Conservation (phyloP, 2,797 vertebrate species). For the Myripristis murdjan region DNA sequence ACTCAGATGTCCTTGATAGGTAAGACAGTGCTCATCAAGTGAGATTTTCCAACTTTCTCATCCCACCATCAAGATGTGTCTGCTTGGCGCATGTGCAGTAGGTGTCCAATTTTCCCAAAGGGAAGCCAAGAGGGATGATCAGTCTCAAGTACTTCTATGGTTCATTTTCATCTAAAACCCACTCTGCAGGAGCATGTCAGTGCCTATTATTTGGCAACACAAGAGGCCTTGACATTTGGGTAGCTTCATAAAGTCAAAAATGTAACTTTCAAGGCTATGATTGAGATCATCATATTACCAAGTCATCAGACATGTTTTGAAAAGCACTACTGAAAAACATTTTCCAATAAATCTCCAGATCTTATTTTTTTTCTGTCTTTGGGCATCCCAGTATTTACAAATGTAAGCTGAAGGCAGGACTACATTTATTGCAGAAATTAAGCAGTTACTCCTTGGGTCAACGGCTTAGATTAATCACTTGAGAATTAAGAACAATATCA, state of each 20-base stretch:
- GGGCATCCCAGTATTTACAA: neutral
- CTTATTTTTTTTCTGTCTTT: neutral
- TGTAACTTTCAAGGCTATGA: neutral
- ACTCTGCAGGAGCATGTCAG: slow-evolving; percentile 28
- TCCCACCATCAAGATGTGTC: slow-evolving; percentile 28
- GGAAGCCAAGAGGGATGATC: slow-evolving; percentile 43
- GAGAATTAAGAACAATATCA: neutral
- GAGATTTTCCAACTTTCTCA: slow-evolving; percentile 29
- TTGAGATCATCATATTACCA: neutral
- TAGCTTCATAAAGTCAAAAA: neutral
- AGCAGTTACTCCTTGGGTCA: neutral
- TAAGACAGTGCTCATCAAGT: neutral
- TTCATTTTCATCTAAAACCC: slow-evolving; percentile 27
- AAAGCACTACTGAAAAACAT: neutral
- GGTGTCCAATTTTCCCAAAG: slow-evolving; percentile 55
- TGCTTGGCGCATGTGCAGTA: slow-evolving; percentile 40
- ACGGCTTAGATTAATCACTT: neutral
- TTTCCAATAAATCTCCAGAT: neutral
- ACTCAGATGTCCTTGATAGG: slow-evolving; percentile 7
- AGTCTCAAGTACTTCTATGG: slow-evolving; percentile 30
- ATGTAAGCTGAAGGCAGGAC: neutral
- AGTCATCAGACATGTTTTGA: neutral
- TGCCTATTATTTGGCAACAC: slow-evolving; percentile 38
- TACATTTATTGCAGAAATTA: neutral
- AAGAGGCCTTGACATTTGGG: slow-evolving; percentile 26